Percentiles rank a stretch among this genome's conserved stretches.
Conservation (phyloP, 2,797 vertebrate genomes). For the Chromobotia macracanthus region DNA sequence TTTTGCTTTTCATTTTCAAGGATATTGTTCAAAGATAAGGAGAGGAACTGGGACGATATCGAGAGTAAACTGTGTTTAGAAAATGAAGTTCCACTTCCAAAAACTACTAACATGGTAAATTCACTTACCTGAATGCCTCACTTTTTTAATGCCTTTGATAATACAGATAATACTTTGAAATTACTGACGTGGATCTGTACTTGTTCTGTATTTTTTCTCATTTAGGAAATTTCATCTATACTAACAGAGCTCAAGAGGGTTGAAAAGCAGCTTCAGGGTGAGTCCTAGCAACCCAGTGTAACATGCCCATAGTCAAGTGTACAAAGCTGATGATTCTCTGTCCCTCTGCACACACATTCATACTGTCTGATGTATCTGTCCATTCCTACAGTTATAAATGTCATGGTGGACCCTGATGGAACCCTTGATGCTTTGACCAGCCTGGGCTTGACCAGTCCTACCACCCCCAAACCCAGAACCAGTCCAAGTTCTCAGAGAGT, state of each 20-base stretch:
- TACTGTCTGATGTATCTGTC: background rate
- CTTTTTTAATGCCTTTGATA: background rate
- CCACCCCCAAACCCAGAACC: slow-evolving; percentile 79
- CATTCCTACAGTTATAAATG: slow-evolving; percentile 85
- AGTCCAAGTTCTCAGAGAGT: slow-evolving; percentile 73
- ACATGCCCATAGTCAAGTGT: too few relatives aligned
- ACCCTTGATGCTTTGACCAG: slow-evolving; percentile 91
- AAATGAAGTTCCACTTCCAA: slow-evolving; percentile 91
- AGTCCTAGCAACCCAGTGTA: background rate
- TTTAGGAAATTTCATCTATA: slow-evolving; percentile 94
- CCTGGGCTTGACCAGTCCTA: slow-evolving; percentile 82
- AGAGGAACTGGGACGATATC: slow-evolving; percentile 97
- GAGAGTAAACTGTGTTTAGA: slow-evolving; percentile 90
- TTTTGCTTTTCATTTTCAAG: slow-evolving; percentile 68
- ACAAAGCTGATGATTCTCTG: background rate
- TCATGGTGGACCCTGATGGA: slow-evolving; percentile 97
- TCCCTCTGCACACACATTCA: background rate
- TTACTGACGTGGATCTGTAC: background rate
- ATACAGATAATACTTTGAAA: background rate
- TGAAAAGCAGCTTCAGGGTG: slow-evolving; percentile 97
- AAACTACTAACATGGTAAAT: slow-evolving; percentile 94
- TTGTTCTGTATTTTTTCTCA: background rate
- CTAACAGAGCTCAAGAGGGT: slow-evolving; percentile 93
- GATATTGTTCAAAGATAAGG: slow-evolving; percentile 97
- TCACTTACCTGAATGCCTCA: background rate